Percentiles rank a stretch among this genome's conserved stretches.
Evolutionary conservation across 2,888 invertebrate species (phyloP).

Genomic region (Stenurella melanura): DNA sequence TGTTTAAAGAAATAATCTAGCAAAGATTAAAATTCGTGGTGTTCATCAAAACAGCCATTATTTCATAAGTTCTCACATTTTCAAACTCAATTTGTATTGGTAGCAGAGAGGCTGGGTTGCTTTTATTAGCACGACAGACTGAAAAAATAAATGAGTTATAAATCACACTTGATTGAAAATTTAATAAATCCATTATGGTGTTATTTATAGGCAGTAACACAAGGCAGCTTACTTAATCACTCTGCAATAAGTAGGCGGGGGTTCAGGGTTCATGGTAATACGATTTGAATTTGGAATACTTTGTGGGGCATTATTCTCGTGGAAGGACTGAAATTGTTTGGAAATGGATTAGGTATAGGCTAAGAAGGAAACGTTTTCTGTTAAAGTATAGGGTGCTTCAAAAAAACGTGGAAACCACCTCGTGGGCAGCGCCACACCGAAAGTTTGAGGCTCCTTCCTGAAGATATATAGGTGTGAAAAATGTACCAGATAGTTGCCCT

Average conservation of each 20-base stretch:
- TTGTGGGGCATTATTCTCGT: background rate
- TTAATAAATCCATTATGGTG: constrained; percentile 21
- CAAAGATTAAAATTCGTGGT: background rate
- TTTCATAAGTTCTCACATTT: background rate
- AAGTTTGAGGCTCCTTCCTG: no score
- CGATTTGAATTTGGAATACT: background rate
- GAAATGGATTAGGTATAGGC: no score
- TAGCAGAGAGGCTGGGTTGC: background rate
- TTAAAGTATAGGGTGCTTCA: no score
- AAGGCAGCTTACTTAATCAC: constrained; percentile 5
- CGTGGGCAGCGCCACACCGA: no score
- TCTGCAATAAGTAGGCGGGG: background rate
- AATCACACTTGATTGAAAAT: constrained; percentile 22
- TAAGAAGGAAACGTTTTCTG: no score
- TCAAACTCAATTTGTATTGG: background rate
- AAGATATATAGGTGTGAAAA: no score
- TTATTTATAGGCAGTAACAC: constrained; percentile 17
- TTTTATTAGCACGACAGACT: constrained; percentile 9
- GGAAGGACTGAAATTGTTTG: background rate
- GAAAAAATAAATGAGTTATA: constrained; percentile 14
- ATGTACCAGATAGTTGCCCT: no score
- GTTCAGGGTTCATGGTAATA: background rate
- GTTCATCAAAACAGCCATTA: background rate
- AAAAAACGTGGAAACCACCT: no score
- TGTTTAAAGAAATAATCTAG: background rate